Percentiles rank a stretch among this genome's conserved stretches.
phyloP scores from a whole-genome alignment of 2,888 invertebrate genomes.

The Miltochrista miniata region DNA sequence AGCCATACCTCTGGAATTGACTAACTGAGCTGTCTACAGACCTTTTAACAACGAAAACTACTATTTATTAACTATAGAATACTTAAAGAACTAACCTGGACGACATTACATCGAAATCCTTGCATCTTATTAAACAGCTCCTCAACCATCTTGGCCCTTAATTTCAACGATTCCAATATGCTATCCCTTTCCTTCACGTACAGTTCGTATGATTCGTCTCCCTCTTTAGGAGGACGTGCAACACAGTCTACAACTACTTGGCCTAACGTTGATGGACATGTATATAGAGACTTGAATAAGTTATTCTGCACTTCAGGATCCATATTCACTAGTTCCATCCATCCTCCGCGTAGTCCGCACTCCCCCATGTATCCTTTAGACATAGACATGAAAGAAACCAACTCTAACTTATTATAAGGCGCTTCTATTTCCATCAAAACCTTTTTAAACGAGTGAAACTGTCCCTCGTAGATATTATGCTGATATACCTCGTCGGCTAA shows the following conservation, averaged over 20 bases:
- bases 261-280: conserved; percentile 94
- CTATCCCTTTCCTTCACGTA: conserved; percentile 88
- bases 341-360: conserved; percentile 96
- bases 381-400: conserved; percentile 96
- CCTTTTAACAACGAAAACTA: too few relatives aligned
- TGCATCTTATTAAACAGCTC: conserved; percentile 93
- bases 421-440: conserved; percentile 92
- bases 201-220: conserved; percentile 92
- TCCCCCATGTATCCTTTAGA: conserved; percentile 96
- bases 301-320: conserved; percentile 79
- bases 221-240: conserved; percentile 89
- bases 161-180: conserved; percentile 88
- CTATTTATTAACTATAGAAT: too few relatives aligned
- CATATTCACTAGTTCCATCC: conserved; percentile 93
- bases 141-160: conserved; percentile 90
- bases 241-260: conserved; percentile 94
- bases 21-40: too few relatives aligned
- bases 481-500: conserved; percentile 97
- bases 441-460: conserved; percentile 95
- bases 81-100: conserved; percentile 50
- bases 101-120: conserved; percentile 91
- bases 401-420: conserved; percentile 90
- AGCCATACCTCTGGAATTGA: too few relatives aligned
- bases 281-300: conserved; percentile 68
- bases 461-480: conserved; percentile 93